Conservation (phyloP, 2,888 invertebrate species). For the Ophraella communa region DNA sequence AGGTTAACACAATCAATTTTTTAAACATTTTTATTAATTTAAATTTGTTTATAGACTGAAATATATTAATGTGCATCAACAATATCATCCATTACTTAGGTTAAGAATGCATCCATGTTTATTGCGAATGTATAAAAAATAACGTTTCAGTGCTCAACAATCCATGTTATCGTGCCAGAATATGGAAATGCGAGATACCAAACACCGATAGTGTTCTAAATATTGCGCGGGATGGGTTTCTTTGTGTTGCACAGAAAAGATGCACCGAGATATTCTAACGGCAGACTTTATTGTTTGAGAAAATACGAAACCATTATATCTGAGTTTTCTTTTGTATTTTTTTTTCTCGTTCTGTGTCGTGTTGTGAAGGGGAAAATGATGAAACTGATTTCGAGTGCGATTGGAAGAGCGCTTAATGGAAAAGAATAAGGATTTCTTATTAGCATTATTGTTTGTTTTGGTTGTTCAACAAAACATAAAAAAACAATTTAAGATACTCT, state of each 20-base stretch:
- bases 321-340: constrained; percentile 11
- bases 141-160: constrained; percentile 17
- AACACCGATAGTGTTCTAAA: constrained; percentile 21
- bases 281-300: constrained; percentile 22
- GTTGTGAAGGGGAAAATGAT: constrained; percentile 12
- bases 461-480: constrained; percentile 14
- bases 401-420: constrained; percentile 15
- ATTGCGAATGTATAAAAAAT: constrained; percentile 16
- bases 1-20: too few relatives aligned
- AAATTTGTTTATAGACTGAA: too few relatives aligned
- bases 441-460: constrained; percentile 23
- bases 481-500: constrained; percentile 3
- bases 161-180: constrained; percentile 11
- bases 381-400: constrained; percentile 20
- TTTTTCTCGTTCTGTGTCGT: background rate
- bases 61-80: too few relatives aligned
- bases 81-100: too few relatives aligned
- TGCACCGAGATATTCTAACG: constrained; percentile 17
- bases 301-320: constrained; percentile 19
- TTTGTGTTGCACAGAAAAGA: constrained; percentile 20
- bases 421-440: constrained; percentile 21
- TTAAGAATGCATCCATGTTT: background rate
- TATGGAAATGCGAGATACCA: constrained; percentile 24
- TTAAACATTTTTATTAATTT: background rate
- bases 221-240: constrained; percentile 11